phyloP scores from a whole-genome alignment of 2,888 invertebrate species.

The Hemicrepidius hirtus region DNA sequence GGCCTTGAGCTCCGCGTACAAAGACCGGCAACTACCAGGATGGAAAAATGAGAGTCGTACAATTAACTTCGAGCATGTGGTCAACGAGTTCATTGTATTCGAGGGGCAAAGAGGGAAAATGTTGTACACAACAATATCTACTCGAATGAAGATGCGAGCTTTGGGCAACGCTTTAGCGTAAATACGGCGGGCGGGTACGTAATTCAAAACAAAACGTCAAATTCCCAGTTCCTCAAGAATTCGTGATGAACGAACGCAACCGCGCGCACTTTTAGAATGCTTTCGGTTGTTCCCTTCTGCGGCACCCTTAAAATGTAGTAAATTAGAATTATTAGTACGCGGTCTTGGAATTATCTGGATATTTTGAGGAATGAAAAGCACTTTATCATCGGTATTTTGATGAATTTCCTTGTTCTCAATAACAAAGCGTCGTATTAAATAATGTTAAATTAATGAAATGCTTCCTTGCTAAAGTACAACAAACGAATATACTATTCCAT shows the following conservation, averaged over 20 bases:
- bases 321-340: constrained; percentile 36
- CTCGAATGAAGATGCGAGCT: constrained; percentile 3
- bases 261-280: neutral
- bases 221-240: constrained; percentile 1
- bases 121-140: constrained; percentile 8
- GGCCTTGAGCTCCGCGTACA: constrained; percentile 55
- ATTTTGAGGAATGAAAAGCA: constrained; percentile 31
- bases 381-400: constrained; percentile 36
- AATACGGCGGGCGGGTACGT: no score
- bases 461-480: constrained; percentile 26
- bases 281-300: constrained; percentile 8
- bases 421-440: constrained; percentile 32
- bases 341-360: constrained; percentile 16
- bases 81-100: constrained; percentile 46
- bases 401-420: constrained; percentile 35
- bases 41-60: constrained; percentile 53
- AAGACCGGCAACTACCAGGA: constrained; percentile 53
- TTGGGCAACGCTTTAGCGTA: neutral
- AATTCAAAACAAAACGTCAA: constrained; percentile 4
- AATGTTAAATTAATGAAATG: constrained; percentile 41
- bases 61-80: constrained; percentile 47
- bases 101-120: constrained; percentile 17
- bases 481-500: constrained; percentile 17
- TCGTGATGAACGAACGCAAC: constrained; percentile 1
- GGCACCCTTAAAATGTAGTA: constrained; percentile 31